phyloP scores from a whole-genome alignment of 2,888 invertebrate genomes.

The Eumerus sabulonum region DNA sequence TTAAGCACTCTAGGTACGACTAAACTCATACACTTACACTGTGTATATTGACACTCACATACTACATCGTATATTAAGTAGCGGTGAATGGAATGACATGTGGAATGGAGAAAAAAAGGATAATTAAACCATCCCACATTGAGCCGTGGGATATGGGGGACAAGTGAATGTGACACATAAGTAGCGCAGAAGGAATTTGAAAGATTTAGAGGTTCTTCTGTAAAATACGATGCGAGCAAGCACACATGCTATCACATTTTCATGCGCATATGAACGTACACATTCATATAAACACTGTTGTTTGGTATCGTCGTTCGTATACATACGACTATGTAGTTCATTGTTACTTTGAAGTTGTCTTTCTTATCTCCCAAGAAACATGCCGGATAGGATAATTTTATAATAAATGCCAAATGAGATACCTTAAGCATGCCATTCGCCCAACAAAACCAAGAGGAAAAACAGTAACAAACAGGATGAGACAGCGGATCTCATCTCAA shows the following conservation, averaged over 20 bases:
- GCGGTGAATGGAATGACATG: constrained; percentile 57
- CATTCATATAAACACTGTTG: background rate
- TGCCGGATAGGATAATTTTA: constrained; percentile 66
- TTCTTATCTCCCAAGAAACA: constrained; percentile 66
- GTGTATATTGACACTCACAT: no score
- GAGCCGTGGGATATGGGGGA: constrained; percentile 41
- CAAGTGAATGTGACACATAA: constrained; percentile 54
- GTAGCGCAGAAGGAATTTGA: constrained; percentile 56
- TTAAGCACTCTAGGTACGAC: constrained; percentile 59
- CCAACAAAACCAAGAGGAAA: constrained; percentile 12
- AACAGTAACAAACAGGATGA: background rate
- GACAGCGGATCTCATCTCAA: no score
- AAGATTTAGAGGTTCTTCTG: constrained; percentile 57
- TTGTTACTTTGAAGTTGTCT: constrained; percentile 63
- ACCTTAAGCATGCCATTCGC: constrained; percentile 59
- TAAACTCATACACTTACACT: no score
- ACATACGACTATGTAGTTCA: constrained; percentile 18
- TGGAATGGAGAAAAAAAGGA: constrained; percentile 60
- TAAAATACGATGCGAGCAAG: background rate
- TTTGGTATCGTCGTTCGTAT: constrained; percentile 33
- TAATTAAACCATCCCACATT: constrained; percentile 67
- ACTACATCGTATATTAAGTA: background rate
- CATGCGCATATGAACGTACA: background rate
- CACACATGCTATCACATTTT: constrained; percentile 1
- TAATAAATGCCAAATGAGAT: constrained; percentile 62